Conservation (phyloP, 1,140 invertebrate species). For the Harlomillsia oculata region DNA sequence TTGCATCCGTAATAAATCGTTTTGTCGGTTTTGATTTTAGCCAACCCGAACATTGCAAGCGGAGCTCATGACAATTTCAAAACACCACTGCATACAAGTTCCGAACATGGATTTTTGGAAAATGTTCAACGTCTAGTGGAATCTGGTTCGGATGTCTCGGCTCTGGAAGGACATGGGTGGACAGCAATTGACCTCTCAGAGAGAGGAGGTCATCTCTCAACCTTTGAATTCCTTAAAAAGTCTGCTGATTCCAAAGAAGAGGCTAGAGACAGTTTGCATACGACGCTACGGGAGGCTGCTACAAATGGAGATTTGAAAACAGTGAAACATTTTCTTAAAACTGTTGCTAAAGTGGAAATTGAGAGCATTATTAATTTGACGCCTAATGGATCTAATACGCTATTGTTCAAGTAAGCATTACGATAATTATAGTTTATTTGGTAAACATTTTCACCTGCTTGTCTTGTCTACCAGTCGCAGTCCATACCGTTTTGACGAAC, state of each 20-base stretch:
- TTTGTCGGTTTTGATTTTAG: constrained; percentile 37
- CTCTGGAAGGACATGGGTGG: constrained; percentile 55
- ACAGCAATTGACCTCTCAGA: constrained; percentile 66
- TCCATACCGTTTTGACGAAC: too few relatives aligned
- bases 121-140: constrained; percentile 60
- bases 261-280: constrained; percentile 56
- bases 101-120: constrained; percentile 63
- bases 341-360: constrained; percentile 56
- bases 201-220: constrained; percentile 56
- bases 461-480: too few relatives aligned
- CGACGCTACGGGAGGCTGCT: constrained; percentile 61
- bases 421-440: too few relatives aligned
- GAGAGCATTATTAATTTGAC: constrained; percentile 64
- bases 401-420: constrained; percentile 67
- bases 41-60: constrained; percentile 60
- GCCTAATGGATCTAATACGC: constrained; percentile 71
- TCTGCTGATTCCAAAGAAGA: constrained; percentile 65
- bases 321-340: constrained; percentile 54
- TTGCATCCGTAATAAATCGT: not conserved
- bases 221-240: constrained; percentile 55
- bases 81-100: constrained; percentile 68
- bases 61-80: constrained; percentile 51
- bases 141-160: constrained; percentile 55
- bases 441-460: too few relatives aligned
- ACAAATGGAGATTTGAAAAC: constrained; percentile 54